Evolutionary conservation across 1,140 invertebrate genomes (phyloP), one percentile per base, ranked within the genome.

Genomic region (Parasteatoda tepidariorum): DNA sequence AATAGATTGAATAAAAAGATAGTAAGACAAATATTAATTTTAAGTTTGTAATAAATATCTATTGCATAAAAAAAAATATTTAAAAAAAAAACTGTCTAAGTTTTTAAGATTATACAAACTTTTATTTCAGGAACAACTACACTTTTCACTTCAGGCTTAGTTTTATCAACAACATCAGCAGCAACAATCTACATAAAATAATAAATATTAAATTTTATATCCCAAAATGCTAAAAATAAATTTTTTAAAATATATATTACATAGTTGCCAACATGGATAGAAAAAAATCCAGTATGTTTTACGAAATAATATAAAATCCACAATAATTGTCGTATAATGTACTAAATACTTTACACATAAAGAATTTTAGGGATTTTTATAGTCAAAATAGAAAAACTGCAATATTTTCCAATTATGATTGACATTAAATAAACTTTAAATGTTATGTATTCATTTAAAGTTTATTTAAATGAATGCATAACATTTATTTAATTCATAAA

Each of bases 121-220:
- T 18, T 31, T 31, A 24, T 15, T 48, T 15, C 67, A 48, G 67
- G 67, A 13, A 48, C 18, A 4, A 30, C 11, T 31, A 38, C 38
- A 48, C 31, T 54, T 31, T 26, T 34, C 54, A 34, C 24, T 54
- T 24, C 24, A 9, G 30, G 18, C 26, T 78, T 66, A 30, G 74
- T 59, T 66, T 48, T 57, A 22, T 78, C 74, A 28, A 48, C 38
- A 31, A 78, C 74, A 24, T 78, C 74, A 31, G 74, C 74, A 31
- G 74, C 74, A 26, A 31, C 33, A 2, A 78, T 61, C 74, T 78
- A 22, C 41, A 48, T 13, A 48, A 2, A 48, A 48, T 48, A 13
- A 2, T 41, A 41, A 6, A 41, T 41, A 41, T 41, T 6, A 6
- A 41, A 41, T 13, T 41, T 41, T 41, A 13, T 41, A 13, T 48